Base-by-base conservation (phyloP, 2,797 vertebrate species). In the Sebastes cheni region DNA sequence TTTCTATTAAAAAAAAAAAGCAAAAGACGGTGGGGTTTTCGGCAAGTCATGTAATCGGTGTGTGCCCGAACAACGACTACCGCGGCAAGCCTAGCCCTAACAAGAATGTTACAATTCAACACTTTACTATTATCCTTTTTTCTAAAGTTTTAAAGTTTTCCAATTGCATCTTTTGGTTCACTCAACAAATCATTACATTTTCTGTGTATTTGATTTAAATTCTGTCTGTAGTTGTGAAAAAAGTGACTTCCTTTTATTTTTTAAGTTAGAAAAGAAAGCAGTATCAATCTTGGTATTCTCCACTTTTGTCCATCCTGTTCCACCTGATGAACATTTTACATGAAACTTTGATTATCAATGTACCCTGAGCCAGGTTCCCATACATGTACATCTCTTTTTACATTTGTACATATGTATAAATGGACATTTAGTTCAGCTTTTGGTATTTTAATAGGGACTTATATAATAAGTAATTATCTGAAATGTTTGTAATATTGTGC, bases 401-500 rank as follows among this genome's bases (percentile, higher is more conserved):
- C 52, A 54, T 54, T n/a, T 70, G 1, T 20, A 34, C 66, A 27
- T 46, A 42, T 60, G 25, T 74, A 29, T 9, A 60, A 56, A 56
- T 10, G 52, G 10, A 77, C 52, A 9, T 22, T 50, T 1, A 69
- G 12, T 20, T 78, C 56, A 42, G 42, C 29, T 46, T 72, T 64
- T 39, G 12, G 34, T 73, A 14, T 16, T 67, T 83, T 65, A 61
- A 68, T 61, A 61, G 30, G 22, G 22, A 58, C 34, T 11, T 22
- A 7, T 67, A 8, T 80, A 55, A 42, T 61, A 46, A 2, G 9
- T 81, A 52, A 68, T 86, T 96, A 97, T 96, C 95, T 96, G 93
- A 96, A 97, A 96, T 97, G 94, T 97, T 97, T 97, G 95, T 94
- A 95, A 95, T 95, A 94, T 93, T 93, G 94, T 93, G 88, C 92